Evolutionary conservation across 2,888 invertebrate genomes (phyloP), one percentile per base, ranked within the genome.

Genomic region (Nesidiocoris tenuis): DNA sequence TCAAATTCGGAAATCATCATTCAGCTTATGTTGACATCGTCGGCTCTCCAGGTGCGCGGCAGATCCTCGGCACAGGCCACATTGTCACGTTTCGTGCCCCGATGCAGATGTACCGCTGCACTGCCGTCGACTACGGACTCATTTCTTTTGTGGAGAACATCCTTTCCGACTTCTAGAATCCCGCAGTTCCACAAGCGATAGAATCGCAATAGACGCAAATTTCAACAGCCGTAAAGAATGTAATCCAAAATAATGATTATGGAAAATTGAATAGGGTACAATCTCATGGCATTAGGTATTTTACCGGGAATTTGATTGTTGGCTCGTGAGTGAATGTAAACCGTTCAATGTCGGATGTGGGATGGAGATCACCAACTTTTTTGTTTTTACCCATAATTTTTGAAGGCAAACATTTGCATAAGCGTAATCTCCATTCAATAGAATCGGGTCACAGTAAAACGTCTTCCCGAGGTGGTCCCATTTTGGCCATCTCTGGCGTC

Each of bases 1-100:
- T 75, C 74, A 75, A 75, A 75, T 75, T 75, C 65, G 65, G 66
- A 75, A 75, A 75, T 75, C 74, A 75, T 75, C 74, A 66, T 75
- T 75, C 74, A 75, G 66, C 63, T 74, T 61, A 61, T n/a, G 72
- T 72, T 72, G 72, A 72, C 72, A 72, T 39, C 39, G 39, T 39
- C 54, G 72, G 63, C 21, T 39, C 39, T 39, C 61, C 72, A 61
- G 63, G 72, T 61, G 61, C n/a, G 54, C 17, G 21, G 63, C 61
- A 61, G 61, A 72, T 61, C 61, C 61, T 39, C 19, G 9, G 39
- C 22, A 12, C 3, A 17, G 2, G 72, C 61, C 72, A 61, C 61
- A 72, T 72, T 63, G 72, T 72, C 72, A 72, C 72, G 72, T 72
- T 21, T 19, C 59, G n/a, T 59, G 59, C 59, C 5, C 39, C 39